Evolutionary conservation across 2,888 invertebrate genomes (phyloP).

Genomic region (Mesorhabditis sp.): DNA sequence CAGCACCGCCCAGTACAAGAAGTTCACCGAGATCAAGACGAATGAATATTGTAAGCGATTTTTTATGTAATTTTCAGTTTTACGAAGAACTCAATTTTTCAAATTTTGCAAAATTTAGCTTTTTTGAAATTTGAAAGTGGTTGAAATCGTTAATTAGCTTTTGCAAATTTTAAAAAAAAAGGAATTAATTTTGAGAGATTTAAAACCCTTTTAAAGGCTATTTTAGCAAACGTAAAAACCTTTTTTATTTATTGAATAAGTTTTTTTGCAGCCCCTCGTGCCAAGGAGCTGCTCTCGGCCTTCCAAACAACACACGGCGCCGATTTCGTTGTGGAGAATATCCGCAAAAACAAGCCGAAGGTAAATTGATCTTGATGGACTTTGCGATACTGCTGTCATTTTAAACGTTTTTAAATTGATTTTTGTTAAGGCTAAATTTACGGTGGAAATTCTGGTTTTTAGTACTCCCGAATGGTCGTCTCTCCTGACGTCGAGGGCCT

Average conservation of each 20-base stretch:
- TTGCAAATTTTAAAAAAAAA: too few relatives aligned
- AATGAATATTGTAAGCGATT: not conserved
- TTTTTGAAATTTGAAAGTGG: too few relatives aligned
- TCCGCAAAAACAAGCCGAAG: not conserved
- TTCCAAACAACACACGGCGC: not conserved
- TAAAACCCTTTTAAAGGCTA: too few relatives aligned
- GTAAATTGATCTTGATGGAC: not conserved
- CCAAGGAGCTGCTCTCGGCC: not conserved
- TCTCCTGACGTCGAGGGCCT: conserved; percentile 1
- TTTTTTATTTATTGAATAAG: not conserved
- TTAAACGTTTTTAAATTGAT: too few relatives aligned
- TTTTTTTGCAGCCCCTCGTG: not conserved
- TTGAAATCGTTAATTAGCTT: too few relatives aligned
- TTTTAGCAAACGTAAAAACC: too few relatives aligned
- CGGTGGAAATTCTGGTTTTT: not conserved
- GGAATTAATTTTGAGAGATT: too few relatives aligned
- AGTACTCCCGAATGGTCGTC: not conserved
- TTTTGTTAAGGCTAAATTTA: too few relatives aligned
- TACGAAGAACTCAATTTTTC: too few relatives aligned
- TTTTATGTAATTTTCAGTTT: too few relatives aligned
- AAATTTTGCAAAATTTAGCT: too few relatives aligned
- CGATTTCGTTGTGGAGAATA: not conserved
- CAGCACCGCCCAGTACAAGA: not conserved
- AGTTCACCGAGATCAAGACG: not conserved
- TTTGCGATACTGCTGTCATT: too few relatives aligned